phyloP scores from a whole-genome alignment of 53 echinoderm and acorn worm genomes.

The Actinopyga echinites region DNA sequence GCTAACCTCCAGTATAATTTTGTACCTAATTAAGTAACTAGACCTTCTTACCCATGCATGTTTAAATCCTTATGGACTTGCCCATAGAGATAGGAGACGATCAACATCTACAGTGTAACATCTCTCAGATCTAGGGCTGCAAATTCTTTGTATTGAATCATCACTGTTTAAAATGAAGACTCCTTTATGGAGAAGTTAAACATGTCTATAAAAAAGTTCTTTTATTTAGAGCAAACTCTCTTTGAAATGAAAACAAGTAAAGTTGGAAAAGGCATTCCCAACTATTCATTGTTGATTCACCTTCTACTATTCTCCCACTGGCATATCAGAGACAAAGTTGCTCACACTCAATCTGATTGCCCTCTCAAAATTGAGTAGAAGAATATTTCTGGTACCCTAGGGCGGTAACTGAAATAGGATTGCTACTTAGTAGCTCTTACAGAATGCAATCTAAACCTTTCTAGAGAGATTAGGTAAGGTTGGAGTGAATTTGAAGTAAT shows the following conservation, averaged over 20 bases:
- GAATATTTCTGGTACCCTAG: slow-evolving; percentile 1
- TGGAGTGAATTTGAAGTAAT: slow-evolving; percentile 26
- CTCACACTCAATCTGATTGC: neutral
- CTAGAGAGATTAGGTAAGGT: slow-evolving; percentile 23
- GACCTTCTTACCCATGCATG: no score
- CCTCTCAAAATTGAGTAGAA: neutral
- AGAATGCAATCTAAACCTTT: slow-evolving; percentile 16
- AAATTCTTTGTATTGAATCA: no score
- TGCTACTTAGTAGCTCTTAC: slow-evolving; percentile 36
- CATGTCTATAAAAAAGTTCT: no score
- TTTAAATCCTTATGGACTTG: no score
- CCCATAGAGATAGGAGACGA: no score
- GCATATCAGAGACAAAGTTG: slow-evolving; percentile 27
- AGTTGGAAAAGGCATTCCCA: neutral
- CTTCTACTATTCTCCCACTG: neutral
- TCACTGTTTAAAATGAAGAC: no score
- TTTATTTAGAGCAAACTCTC: no score
- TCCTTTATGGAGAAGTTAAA: no score
- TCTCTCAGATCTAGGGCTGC: no score
- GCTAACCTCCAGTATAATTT: no score
- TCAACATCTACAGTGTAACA: no score
- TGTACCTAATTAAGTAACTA: no score
- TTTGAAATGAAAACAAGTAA: neutral
- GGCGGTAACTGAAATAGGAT: slow-evolving; percentile 21
- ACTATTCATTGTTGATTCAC: slow-evolving; percentile 2